Conservation (phyloP, 2,113 vertebrate genomes). For the Crotalus tigris region DNA sequence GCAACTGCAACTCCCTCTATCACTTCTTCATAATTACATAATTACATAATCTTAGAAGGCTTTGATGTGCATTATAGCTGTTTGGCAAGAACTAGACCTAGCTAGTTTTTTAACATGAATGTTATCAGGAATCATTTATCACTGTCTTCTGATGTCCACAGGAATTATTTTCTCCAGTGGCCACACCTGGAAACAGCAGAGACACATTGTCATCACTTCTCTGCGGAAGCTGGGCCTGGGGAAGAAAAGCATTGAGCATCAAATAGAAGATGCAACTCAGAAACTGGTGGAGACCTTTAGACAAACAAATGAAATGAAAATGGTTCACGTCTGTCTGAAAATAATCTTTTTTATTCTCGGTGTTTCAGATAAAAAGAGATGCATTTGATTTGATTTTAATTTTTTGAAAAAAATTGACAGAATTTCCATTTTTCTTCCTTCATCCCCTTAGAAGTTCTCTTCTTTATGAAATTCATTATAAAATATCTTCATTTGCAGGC, state of each 20-base stretch:
- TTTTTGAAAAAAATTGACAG: background rate
- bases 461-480: background rate
- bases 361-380: background rate
- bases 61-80: no score
- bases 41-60: no score
- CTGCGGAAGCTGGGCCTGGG: background rate
- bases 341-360: background rate
- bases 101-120: background rate
- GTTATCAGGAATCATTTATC: background rate
- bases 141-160: background rate
- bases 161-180: background rate
- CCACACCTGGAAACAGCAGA: background rate
- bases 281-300: background rate
- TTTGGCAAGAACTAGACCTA: no score
- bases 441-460: background rate
- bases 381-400: background rate
- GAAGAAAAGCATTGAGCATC: background rate
- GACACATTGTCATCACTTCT: background rate
- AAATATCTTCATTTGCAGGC: background rate
- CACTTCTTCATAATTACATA: no score
- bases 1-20: no score
- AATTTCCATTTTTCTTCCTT: background rate
- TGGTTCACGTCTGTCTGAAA: background rate
- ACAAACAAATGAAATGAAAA: background rate
- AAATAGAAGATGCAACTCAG: background rate